Evolutionary conservation across 1,140 invertebrate genomes (phyloP), one percentile per base, ranked within the genome.

Genomic region (Drosophila chauvacae): DNA sequence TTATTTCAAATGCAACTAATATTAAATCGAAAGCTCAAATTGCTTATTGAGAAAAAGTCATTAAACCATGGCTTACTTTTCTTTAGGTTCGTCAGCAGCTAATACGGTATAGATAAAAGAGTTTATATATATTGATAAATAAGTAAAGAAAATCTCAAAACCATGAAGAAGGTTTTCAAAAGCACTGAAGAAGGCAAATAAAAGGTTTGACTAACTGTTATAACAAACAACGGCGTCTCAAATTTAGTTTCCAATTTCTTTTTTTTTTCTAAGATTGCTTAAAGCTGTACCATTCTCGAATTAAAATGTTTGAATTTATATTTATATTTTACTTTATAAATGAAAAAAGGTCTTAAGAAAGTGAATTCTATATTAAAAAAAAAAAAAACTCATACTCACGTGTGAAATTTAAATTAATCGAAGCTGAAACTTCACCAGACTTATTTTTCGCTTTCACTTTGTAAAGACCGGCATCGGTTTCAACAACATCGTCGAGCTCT

Each of bases 321-420:
- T 23, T 23, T 23, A 23, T 23, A 23, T 28, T n/a, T 50, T 28
- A 30, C 14, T 30, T 51, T 16, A 6, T 28, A 16, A 28, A 26
- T 10, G 9, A 51, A n/a, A n/a, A 51, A 14, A 23, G 2, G 13
- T 23, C 20, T 18, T n/a, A 11, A 11, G 16, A 18, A 16, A 4
- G 7, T 14, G 3, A 26, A 16, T 26, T 28, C 6, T 7, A 7
- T 30, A 26, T 26, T 26, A 11, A 28, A 47, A 33, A 9, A 33
- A 9, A 33, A 5, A 11, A 26, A 10, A 9, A n/a, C 2, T 14
- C 13, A 7, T 91, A 98, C 97, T 98, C 94, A 99, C 98, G 97
- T 93, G 97, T 98, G 93, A 99, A 99, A 95, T 99, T 99, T 91
- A 99, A 95, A 93, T 99, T 99, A 93, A 99, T 99, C 85, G 98